These are phyloP conservation scores for Callochromis pleurospilus DNA, from an alignment of 2,113 vertebrate genomes.

Conservation along the genomic window DNA sequence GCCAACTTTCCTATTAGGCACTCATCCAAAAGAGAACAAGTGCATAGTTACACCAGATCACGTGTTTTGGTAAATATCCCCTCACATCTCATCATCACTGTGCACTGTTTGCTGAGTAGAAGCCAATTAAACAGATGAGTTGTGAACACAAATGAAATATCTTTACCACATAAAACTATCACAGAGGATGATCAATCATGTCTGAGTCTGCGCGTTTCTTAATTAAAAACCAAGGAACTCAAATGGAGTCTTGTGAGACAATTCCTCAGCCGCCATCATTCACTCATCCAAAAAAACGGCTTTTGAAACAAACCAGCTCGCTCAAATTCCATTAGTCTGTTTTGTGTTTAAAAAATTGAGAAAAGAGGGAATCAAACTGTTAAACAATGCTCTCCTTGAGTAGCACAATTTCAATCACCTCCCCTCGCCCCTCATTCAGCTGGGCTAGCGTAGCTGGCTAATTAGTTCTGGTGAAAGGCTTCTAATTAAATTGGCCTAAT, in stretches of 20 bases:
- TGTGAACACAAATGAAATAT: constrained; percentile 5
- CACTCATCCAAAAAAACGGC: background rate
- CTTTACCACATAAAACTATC: background rate
- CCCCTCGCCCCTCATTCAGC: background rate
- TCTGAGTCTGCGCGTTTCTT: background rate
- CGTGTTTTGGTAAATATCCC: background rate
- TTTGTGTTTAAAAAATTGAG: background rate
- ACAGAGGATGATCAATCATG: background rate
- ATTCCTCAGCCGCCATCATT: background rate
- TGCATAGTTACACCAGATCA: background rate
- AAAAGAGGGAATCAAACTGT: background rate
- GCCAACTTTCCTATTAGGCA: constrained; percentile 47
- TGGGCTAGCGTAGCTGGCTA: background rate
- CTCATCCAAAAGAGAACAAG: constrained; percentile 3
- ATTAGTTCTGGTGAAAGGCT: background rate
- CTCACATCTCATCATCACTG: background rate
- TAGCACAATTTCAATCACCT: background rate
- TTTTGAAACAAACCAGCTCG: background rate
- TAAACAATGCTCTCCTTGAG: background rate
- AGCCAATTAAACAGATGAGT: constrained; percentile 15
- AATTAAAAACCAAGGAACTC: background rate
- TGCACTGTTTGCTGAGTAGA: background rate
- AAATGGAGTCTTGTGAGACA: background rate
- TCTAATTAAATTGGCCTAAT: background rate
- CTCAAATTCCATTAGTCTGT: background rate